Evolutionary conservation across 2,888 invertebrate genomes (phyloP), one percentile per base, ranked within the genome.

Genomic region (Sesia bembeciformis): DNA sequence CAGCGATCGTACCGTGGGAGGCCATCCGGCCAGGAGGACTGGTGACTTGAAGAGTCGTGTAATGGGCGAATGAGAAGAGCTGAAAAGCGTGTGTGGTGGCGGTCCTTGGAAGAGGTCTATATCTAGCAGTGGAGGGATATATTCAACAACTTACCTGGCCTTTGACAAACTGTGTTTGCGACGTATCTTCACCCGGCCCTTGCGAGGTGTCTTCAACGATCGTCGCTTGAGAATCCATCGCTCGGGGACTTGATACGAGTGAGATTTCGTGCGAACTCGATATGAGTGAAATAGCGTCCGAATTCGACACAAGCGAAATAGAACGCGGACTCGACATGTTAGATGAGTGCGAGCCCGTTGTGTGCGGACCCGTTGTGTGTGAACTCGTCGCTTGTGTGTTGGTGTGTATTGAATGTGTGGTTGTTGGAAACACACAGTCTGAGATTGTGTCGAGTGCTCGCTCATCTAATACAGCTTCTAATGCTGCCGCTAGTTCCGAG

Each of bases 401-500:
- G n/a, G 39, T 5, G 50, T 39, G 50, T 4, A 39, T 8, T 8
- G 23, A 8, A 6, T 8, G 6, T 38, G 50, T 7, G 50, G 4
- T 46, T 3, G 46, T 46, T 39, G 39, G 40, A n/a, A 52, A 40
- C 68, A 58, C 76, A 70, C 88, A 81, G 61, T 91, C 91, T 56
- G 84, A 84, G 66, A 91, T 90, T 77, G 64, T 84, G 76, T 84
- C 91, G 65, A 73, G 82, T 78, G 67, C 90, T 55, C 62, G 62
- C 72, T 76, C 61, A 67, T 93, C 93, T 64, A 93, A 68, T 57
- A 92, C 88, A 39, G 93, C 92, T 69, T 93, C 93, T 53, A 97
- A 82, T 5, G 96, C 97, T 57, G 96, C 93, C 74, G 97, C 96
- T 66, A 97, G 82, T 76, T 97, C 97, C 63, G 97, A 96, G 42